Conservation (phyloP, 2,888 invertebrate genomes). For the Lasioglossum vierecki region DNA sequence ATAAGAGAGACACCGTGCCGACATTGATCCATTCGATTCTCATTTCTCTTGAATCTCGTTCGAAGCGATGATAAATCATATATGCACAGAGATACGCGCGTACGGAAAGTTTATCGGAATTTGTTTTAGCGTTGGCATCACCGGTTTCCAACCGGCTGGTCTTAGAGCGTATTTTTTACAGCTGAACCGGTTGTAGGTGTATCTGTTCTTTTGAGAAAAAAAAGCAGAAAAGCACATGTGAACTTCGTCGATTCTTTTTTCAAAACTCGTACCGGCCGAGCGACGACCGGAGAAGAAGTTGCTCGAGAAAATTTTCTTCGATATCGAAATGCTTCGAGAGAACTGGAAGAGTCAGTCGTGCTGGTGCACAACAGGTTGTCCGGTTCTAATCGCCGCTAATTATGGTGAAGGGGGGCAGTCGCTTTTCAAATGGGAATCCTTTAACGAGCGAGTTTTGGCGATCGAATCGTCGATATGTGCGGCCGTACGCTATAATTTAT, state of each 20-base stretch:
- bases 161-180: constrained; percentile 35
- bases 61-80: not conserved
- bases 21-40: constrained; percentile 22
- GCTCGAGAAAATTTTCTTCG: constrained; percentile 2
- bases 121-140: constrained; percentile 33
- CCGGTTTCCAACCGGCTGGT: constrained; percentile 40
- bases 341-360: constrained; percentile 19
- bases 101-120: constrained; percentile 46
- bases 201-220: constrained; percentile 4
- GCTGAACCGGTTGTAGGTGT: constrained; percentile 51
- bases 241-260: constrained; percentile 38
- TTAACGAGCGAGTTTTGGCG: constrained; percentile 9
- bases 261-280: constrained; percentile 47
- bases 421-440: not conserved
- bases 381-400: not conserved
- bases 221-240: constrained; percentile 5
- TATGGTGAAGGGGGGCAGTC: no score
- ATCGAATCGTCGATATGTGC: not conserved
- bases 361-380: constrained; percentile 15
- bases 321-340: constrained; percentile 1
- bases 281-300: constrained; percentile 17
- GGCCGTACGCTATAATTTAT: not conserved
- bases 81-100: not conserved
- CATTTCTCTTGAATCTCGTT: constrained; percentile 21
- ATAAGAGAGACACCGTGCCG: no score